These are phyloP conservation scores for Galleria mellonella DNA, from an alignment of 1,140 invertebrate species.

Conservation along the genomic window DNA sequence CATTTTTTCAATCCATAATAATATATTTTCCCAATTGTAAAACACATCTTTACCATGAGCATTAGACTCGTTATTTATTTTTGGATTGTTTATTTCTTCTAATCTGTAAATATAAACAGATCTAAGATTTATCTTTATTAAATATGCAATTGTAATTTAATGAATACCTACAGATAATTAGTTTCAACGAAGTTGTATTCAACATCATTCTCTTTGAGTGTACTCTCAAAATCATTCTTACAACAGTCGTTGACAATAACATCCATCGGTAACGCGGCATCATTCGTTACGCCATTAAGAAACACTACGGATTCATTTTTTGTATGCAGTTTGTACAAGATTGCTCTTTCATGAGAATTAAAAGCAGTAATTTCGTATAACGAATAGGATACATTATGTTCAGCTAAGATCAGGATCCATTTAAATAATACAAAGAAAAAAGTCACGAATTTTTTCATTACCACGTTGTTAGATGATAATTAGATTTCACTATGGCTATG, in stretches of 20 bases:
- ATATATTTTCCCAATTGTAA: not conserved
- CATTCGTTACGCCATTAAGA: constrained; percentile 51
- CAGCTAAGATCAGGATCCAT: too few species aligned
- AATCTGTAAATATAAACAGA: too few species aligned
- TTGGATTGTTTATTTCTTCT: too few species aligned
- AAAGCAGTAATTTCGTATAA: constrained; percentile 47
- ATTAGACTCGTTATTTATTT: too few species aligned
- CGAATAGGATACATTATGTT: too few species aligned
- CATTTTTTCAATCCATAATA: not conserved
- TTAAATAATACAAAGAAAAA: too few species aligned
- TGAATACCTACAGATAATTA: too few species aligned
- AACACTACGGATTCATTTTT: constrained; percentile 28
- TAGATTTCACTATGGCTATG: constrained; percentile 12
- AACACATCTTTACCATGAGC: too few species aligned
- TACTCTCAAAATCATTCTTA: constrained; percentile 26
- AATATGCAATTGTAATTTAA: not conserved
- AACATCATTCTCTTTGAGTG: constrained; percentile 25
- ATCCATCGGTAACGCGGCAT: constrained; percentile 42
- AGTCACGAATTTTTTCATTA: too few species aligned
- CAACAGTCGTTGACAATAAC: constrained; percentile 26
- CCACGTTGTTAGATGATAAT: not conserved
- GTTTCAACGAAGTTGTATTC: constrained; percentile 19
- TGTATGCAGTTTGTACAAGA: constrained; percentile 32
- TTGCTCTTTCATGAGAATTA: constrained; percentile 34
- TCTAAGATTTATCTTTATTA: too few species aligned